Conservation (phyloP, 2,113 vertebrate genomes). For the Neodontobutis hainanensis region DNA sequence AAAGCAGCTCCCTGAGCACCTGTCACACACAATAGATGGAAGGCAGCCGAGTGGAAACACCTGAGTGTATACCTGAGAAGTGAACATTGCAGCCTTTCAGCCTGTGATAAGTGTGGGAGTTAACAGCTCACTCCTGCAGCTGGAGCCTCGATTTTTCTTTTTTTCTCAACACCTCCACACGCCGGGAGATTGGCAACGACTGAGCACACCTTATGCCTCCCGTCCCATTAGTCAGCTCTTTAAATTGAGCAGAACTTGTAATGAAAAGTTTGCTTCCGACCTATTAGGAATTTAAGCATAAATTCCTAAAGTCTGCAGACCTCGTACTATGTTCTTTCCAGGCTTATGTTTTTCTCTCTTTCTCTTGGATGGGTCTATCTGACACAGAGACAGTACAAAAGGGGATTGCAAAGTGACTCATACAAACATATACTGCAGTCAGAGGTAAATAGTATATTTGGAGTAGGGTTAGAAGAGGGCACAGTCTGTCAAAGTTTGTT, state of each 20-base stretch:
- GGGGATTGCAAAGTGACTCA: no score
- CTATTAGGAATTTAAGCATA: not conserved
- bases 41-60: slow-evolving; percentile 57
- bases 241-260: slow-evolving; percentile 2
- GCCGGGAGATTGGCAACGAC: slow-evolving; percentile 1
- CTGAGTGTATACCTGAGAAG: slow-evolving; percentile 45
- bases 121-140: slow-evolving; percentile 44
- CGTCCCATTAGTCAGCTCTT: slow-evolving; percentile 9
- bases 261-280: not conserved
- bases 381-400: not conserved
- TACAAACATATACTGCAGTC: no score
- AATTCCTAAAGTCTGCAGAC: slow-evolving; percentile 5
- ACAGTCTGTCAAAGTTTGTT: no score
- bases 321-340: not conserved
- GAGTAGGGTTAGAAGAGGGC: no score
- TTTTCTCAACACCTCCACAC: slow-evolving; percentile 13
- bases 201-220: slow-evolving; percentile 5
- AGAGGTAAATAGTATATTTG: no score
- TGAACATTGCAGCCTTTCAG: slow-evolving; percentile 35
- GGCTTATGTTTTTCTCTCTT: not conserved
- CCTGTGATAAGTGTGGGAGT: slow-evolving; percentile 34
- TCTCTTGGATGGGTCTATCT: not conserved
- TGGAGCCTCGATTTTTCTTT: slow-evolving; percentile 19
- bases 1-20: slow-evolving; percentile 37
- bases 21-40: slow-evolving; percentile 58